Conservation (phyloP, 2,888 invertebrate species). For the Stegana nigrithorax region DNA sequence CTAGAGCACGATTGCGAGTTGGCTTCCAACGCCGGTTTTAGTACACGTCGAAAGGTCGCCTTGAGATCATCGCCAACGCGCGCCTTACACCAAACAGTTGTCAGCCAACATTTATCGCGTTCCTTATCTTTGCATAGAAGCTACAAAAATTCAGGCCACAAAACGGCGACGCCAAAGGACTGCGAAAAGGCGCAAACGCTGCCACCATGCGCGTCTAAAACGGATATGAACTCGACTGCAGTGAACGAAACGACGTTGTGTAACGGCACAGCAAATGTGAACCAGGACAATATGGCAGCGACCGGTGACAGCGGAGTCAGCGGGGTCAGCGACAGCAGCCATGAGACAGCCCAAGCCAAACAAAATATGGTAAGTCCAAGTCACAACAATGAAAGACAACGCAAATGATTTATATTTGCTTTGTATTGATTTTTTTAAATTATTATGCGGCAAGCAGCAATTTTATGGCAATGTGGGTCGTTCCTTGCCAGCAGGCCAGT, state of each 20-base stretch:
- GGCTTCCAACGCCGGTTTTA: slow-evolving; percentile 33
- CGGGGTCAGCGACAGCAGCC: background rate
- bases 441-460: too few relatives aligned
- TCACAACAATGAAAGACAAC: too few relatives aligned
- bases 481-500: too few relatives aligned
- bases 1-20: slow-evolving; percentile 3
- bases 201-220: background rate
- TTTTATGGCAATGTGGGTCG: too few relatives aligned
- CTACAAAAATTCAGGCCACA: slow-evolving; percentile 48
- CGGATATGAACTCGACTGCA: slow-evolving; percentile 15
- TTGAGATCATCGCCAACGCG: slow-evolving; percentile 34
- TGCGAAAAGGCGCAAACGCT: too few relatives aligned
- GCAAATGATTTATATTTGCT: too few relatives aligned
- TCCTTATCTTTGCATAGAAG: slow-evolving; percentile 47
- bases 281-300: slow-evolving; percentile 31
- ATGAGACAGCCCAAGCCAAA: background rate
- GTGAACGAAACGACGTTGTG: background rate
- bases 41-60: slow-evolving; percentile 50
- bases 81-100: slow-evolving; percentile 12
- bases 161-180: slow-evolving; percentile 40
- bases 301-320: too few relatives aligned
- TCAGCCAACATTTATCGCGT: slow-evolving; percentile 42
- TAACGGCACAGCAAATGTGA: slow-evolving; percentile 21
- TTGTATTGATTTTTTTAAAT: slow-evolving; percentile 21
- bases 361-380: background rate